A percentile compares a stretch with the other conserved stretches of the same genome.
Evolutionary conservation across 2,113 vertebrate genomes (phyloP).

Genomic region (Chascanopsetta lugubris): DNA sequence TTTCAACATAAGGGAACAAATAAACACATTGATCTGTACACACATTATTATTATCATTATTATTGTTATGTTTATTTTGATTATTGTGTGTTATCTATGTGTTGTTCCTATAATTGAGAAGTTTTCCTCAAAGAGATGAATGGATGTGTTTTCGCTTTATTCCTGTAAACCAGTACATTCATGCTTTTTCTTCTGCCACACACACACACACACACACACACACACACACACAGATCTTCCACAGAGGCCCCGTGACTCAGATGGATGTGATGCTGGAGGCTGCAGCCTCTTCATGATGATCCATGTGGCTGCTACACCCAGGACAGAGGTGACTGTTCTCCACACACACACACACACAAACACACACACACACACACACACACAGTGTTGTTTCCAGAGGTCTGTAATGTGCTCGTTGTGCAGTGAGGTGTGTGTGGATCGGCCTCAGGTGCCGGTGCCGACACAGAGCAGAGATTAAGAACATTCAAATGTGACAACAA

Average conservation of each 20-base stretch:
- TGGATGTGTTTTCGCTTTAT: too few species aligned
- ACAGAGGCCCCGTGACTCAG: slow-evolving; percentile 28
- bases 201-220: neutral
- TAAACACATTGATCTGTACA: too few species aligned
- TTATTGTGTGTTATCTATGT: too few species aligned
- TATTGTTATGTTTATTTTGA: too few species aligned
- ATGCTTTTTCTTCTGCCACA: neutral
- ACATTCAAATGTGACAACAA: slow-evolving; percentile 58
- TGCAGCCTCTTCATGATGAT: slow-evolving; percentile 55
- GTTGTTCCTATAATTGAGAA: too few species aligned
- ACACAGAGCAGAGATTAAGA: slow-evolving; percentile 58
- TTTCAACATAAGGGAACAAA: neutral
- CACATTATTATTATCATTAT: too few species aligned
- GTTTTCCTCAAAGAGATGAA: too few species aligned
- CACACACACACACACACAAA: slow-evolving; percentile 28
- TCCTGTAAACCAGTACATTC: neutral
- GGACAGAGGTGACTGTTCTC: slow-evolving; percentile 24
- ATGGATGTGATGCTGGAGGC: slow-evolving; percentile 41
- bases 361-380: slow-evolving; percentile 30
- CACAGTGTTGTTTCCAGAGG: slow-evolving; percentile 40
- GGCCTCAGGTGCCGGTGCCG: slow-evolving; percentile 30
- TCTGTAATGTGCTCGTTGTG: slow-evolving; percentile 43
- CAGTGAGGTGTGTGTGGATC: slow-evolving; percentile 54
- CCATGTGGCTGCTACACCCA: slow-evolving; percentile 49
- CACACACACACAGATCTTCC: slow-evolving; percentile 4